Percentiles rank a stretch among this genome's conserved stretches.
phyloP scores from a whole-genome alignment of 1,140 invertebrate species.

The Akabosia matsudoensis region DNA sequence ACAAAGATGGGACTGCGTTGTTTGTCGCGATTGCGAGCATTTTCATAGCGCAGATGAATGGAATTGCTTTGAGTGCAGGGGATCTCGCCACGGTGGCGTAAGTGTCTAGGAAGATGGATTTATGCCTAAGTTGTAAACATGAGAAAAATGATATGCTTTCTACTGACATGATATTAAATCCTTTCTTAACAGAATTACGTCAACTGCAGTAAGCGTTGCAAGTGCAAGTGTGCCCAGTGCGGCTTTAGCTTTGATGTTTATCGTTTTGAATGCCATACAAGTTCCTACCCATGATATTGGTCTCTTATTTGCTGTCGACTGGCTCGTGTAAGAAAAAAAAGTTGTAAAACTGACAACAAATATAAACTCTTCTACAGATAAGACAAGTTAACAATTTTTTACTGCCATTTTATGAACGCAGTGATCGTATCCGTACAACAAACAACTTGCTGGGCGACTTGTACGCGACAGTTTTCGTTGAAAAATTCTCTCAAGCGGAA shows the following conservation, averaged over 20 bases:
- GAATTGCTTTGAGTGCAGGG: slow-evolving; percentile 70
- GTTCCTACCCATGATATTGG: slow-evolving; percentile 76
- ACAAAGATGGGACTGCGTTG: slow-evolving; percentile 91
- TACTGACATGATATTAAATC: not conserved
- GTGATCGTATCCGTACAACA: slow-evolving; percentile 79
- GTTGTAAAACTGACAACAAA: slow-evolving; percentile 26
- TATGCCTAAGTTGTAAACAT: slow-evolving; percentile 7
- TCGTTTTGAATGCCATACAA: slow-evolving; percentile 80
- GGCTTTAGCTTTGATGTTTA: slow-evolving; percentile 78
- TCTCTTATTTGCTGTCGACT: slow-evolving; percentile 80
- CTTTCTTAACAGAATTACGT: slow-evolving; percentile 65
- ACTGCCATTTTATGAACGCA: slow-evolving; percentile 52
- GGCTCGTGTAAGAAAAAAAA: slow-evolving; percentile 78
- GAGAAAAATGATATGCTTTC: too few relatives aligned
- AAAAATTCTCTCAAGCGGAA: slow-evolving; percentile 76
- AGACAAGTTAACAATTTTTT: not conserved
- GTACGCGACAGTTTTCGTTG: slow-evolving; percentile 79
- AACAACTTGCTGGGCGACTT: slow-evolving; percentile 86
- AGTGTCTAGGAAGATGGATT: slow-evolving; percentile 51
- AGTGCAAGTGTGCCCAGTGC: slow-evolving; percentile 91
- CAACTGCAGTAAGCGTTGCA: slow-evolving; percentile 85
- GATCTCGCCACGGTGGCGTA: slow-evolving; percentile 76
- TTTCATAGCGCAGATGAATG: slow-evolving; percentile 90
- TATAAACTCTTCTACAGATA: slow-evolving; percentile 25
- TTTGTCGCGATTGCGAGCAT: slow-evolving; percentile 84